Conservation (phyloP, 2,888 invertebrate species). For the Dromius quadrimaculatus region DNA sequence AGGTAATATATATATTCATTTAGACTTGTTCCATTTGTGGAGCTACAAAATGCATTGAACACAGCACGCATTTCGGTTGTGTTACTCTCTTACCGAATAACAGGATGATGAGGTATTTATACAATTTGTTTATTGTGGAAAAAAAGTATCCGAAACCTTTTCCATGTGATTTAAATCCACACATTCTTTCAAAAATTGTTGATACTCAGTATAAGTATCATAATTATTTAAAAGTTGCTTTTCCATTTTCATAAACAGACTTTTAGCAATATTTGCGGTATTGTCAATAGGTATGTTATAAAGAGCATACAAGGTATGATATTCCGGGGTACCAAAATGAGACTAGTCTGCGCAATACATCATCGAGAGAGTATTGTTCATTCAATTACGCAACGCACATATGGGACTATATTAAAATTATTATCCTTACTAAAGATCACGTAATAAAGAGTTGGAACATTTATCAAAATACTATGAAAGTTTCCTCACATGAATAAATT, state of each 20-base stretch:
- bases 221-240: not conserved
- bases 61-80: not conserved
- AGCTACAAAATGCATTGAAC: not conserved
- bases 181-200: not conserved
- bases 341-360: no score
- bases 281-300: not conserved
- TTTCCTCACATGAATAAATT: no score
- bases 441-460: no score
- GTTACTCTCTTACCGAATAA: not conserved
- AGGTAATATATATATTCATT: conserved; percentile 1
- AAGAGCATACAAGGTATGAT: no score
- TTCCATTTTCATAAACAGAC: not conserved
- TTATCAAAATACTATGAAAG: no score
- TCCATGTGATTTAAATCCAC: not conserved
- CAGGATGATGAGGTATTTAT: conserved; percentile 2
- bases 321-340: no score
- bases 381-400: no score
- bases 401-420: no score
- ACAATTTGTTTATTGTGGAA: not conserved
- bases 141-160: not conserved
- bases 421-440: no score
- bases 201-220: not conserved
- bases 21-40: not conserved
- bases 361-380: no score
- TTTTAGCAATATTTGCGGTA: not conserved